A percentile compares a stretch with the other conserved stretches of the same genome.
Conservation (phyloP, 2,113 vertebrate species). For the Gavialis gangeticus region DNA sequence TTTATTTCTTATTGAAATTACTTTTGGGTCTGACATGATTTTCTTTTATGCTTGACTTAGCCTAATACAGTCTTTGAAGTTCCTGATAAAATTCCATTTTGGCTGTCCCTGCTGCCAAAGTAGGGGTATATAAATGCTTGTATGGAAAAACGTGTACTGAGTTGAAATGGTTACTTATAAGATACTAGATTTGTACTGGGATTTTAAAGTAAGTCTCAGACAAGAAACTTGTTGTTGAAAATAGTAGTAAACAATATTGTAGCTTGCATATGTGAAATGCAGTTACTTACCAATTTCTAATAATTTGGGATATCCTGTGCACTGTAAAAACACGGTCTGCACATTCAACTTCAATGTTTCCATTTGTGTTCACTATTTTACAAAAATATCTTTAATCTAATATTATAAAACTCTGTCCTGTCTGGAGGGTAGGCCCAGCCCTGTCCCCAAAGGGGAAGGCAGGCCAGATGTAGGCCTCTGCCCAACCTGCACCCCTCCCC, state of each 20-base stretch:
- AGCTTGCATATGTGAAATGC: background rate
- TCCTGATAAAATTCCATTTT: background rate
- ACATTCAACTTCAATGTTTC: no score
- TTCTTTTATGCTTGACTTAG: background rate
- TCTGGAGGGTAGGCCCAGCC: no score
- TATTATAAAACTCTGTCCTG: no score
- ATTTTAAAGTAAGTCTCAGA: background rate
- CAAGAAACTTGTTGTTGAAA: background rate
- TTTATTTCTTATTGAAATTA: background rate
- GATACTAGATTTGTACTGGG: background rate
- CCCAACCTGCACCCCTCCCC: no score
- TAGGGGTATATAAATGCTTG: background rate
- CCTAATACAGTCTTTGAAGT: background rate
- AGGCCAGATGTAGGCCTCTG: no score
- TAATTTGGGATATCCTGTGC: background rate
- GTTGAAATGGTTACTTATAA: background rate
- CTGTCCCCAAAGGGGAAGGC: no score
- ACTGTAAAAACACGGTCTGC: background rate
- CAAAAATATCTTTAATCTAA: no score
- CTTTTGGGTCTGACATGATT: background rate
- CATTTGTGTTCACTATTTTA: no score
- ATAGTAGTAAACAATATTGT: background rate
- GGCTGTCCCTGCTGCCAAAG: background rate
- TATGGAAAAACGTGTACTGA: background rate
- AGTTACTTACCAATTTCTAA: background rate